Base-by-base conservation (phyloP, 1,140 invertebrate genomes). In the Sminthurides bifidus region DNA sequence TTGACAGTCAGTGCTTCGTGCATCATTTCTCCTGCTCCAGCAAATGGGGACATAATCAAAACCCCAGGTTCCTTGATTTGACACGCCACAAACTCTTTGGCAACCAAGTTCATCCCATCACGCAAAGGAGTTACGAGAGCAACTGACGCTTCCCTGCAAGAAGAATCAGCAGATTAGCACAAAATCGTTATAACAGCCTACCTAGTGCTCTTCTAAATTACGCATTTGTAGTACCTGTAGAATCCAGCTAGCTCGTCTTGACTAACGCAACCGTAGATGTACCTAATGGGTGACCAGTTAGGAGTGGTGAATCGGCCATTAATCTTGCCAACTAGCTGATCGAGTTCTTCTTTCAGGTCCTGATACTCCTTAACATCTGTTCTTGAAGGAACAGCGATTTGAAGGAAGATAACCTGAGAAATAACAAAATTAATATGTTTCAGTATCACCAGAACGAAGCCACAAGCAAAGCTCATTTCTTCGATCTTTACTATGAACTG, bases 101-200 rank as follows among this genome's bases (percentile, higher is more conserved):
- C 88, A 0, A 92, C 88, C 40, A 93, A 74, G 73, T 93, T 93
- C 89, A 93, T 93, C 29, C 89, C 89, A 68, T 92, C 89, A 40
- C 88, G 73, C 0, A 92, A 70, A 0, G 88, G 88, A 0, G 88
- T 91, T 0, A 92, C 87, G 17, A 92, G 69, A 19, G 84, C 86
- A 0, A 93, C 86, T 0, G 85, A 81, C 0, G 87, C 80, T 65
- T 91, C 87, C 17, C 87, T 74, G 49, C 68, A 71, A 56, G 52
- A 2, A 15, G 29, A 0, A 5, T 1, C 26, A 50, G 33, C 37
- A 12, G 37, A n/a, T 51, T 1, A 15, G 6, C 3, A 53, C n/a
- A 15, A 14, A 53, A 41, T 19, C 19, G 2, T 24, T n/a, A 24
- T 46, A 37, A 30, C 21, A 49, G 17, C 14, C n/a, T 6, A 24